These are phyloP conservation scores for Allophyes oxyacanthae DNA, from an alignment of 2,888 invertebrate genomes.

Conservation along the genomic window DNA sequence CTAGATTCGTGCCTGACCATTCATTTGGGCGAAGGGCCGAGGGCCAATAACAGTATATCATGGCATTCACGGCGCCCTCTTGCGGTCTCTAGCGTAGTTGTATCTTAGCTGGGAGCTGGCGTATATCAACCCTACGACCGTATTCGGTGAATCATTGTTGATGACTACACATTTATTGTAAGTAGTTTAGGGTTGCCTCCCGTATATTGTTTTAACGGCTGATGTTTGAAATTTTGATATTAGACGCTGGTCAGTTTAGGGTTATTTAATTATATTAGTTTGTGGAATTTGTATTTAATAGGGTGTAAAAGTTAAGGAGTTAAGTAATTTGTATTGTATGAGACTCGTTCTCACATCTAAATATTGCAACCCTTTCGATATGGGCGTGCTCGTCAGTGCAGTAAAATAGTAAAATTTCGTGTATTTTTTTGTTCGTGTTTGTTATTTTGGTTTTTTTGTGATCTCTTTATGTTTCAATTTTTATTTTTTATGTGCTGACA, in stretches of 20 bases:
- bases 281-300: no score
- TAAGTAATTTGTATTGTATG: not conserved
- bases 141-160: conserved; percentile 65
- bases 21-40: conserved; percentile 63
- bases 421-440: no score
- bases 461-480: no score
- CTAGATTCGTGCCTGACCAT: conserved; percentile 61
- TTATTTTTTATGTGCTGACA: no score
- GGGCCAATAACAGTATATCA: conserved; percentile 70
- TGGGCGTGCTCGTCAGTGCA: no score
- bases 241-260: not conserved
- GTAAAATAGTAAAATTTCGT: no score
- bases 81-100: conserved; percentile 62
- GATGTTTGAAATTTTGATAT: conserved; percentile 31
- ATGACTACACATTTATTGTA: conserved; percentile 65
- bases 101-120: conserved; percentile 51
- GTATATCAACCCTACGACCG: conserved; percentile 54
- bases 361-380: no score
- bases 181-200: conserved; percentile 38
- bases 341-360: no score
- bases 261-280: not conserved
- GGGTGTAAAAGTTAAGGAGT: not conserved
- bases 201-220: conserved; percentile 33
- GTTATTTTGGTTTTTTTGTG: no score
- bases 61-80: conserved; percentile 57